Percentiles rank a stretch among this genome's conserved stretches.
Evolutionary conservation across 2,888 invertebrate species (phyloP).

Genomic region (Coenonympha glycerion): DNA sequence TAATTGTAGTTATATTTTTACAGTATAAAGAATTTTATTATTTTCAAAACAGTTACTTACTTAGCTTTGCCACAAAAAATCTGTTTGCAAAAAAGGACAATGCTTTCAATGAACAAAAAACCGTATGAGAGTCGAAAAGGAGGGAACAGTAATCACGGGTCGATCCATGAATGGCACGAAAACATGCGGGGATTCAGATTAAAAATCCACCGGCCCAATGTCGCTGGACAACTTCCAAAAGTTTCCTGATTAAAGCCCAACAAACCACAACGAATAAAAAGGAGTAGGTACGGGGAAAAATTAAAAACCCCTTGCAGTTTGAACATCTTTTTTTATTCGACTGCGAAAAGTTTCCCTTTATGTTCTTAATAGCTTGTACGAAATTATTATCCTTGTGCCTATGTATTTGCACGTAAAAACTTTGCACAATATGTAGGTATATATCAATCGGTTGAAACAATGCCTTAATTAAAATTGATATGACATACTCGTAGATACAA

Average conservation of each 20-base stretch:
- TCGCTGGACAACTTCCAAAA: conserved; percentile 50
- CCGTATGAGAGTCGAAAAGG: conserved; percentile 5
- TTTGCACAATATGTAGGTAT: no score
- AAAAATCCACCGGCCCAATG: conserved; percentile 41
- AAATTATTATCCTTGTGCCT: no score
- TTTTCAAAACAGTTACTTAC: no score
- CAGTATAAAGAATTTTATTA: no score
- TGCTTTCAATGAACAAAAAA: background rate
- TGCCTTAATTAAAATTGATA: no score
- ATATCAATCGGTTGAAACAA: no score
- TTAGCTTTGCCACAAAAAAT: no score
- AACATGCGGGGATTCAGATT: conserved; percentile 34
- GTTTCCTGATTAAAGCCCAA: conserved; percentile 51
- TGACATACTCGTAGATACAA: no score
- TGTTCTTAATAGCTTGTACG: no score
- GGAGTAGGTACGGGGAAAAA: background rate
- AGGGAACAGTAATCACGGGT: conserved; percentile 14
- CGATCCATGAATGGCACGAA: conserved; percentile 16
- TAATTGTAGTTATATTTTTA: no score
- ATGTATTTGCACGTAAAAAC: no score
- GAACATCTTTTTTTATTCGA: background rate
- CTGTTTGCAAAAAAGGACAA: background rate
- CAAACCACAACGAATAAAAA: conserved; percentile 34
- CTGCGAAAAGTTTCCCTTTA: no score
- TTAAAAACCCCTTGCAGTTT: background rate